Evolutionary conservation across 2,888 invertebrate species (phyloP), one percentile per base, ranked within the genome.

Genomic region (Pandemis heparana): DNA sequence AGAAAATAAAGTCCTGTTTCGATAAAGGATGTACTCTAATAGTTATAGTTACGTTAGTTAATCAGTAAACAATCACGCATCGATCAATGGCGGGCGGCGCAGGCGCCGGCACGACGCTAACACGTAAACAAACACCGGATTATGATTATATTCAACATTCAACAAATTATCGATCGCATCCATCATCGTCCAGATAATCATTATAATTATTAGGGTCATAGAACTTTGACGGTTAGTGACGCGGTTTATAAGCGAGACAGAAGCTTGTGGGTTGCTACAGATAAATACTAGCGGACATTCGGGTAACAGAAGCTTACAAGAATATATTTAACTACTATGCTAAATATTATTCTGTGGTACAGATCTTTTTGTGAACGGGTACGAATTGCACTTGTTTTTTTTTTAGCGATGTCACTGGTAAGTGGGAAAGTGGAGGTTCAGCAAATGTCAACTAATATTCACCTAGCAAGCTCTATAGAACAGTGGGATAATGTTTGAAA

Each of bases 71-170:
- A 74, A 74, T 81, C 79, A 81, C 76, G 77, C 77, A 78, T 76
- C 79, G 80, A 87, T 90, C 88, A 87, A 88, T 89, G 82, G 77
- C 80, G 12, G 77, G 82, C 77, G 77, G 82, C 77, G 82, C 76
- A 82, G 80, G 85, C 75, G 79, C 79, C 79, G 79, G 69, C 43
- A 75, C 82, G 88, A 87, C 88, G 77, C 77, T 75, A 74, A 75
- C 75, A 75, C 80, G 81, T 85, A 87, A 89, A 89, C 89, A 91
- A 89, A 90, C 88, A 89, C 76, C 68, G 84, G 83, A 87, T 88
- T 87, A 88, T 81, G 83, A 85, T 85, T 83, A 87, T 83, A 83
- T 83, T 79, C 39, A 59, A 80, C 79, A 81, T 83, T 84, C 81
- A 80, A 80, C 82, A 80, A 66, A 82, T 83, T 87, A 89, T 86